Evolutionary conservation across 2,113 vertebrate species (phyloP).

Genomic region (Strix uralensis): DNA sequence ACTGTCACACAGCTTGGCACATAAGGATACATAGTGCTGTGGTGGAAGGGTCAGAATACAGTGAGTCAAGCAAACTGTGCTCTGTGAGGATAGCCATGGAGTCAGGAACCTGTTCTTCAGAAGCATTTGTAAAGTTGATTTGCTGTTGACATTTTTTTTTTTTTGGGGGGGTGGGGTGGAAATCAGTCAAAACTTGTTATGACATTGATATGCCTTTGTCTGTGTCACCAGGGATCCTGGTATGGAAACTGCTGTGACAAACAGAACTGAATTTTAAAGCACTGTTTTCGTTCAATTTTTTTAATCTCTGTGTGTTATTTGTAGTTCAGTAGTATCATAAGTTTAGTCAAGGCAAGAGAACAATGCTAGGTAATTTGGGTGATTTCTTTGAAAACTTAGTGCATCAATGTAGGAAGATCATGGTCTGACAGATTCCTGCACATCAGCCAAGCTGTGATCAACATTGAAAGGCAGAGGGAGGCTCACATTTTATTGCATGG

Average conservation of each 20-base stretch:
- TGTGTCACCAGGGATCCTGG: background rate
- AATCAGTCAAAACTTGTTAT: background rate
- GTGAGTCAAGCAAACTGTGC: background rate
- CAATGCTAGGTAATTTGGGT: background rate
- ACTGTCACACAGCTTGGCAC: background rate
- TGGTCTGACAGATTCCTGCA: background rate
- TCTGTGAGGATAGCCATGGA: background rate
- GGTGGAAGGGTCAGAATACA: background rate
- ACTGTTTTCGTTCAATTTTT: background rate
- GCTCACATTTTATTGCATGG: background rate
- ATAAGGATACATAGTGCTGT: fast-evolving
- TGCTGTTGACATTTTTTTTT: background rate
- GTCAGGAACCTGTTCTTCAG: background rate
- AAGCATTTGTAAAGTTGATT: background rate
- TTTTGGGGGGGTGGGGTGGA: background rate
- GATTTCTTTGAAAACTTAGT: background rate
- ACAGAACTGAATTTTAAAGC: background rate
- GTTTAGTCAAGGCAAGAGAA: background rate
- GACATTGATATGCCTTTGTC: background rate
- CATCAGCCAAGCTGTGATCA: background rate
- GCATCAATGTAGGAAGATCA: background rate
- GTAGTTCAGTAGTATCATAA: background rate
- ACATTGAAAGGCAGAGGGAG: background rate
- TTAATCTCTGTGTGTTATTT: background rate
- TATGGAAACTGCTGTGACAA: background rate